phyloP scores from a whole-genome alignment of 2,113 vertebrate genomes.

The Danio rerio region GRCz12tu NC_133177.1:39880001-39880500 shows the following conservation, averaged over 20 bases:
- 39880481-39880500: too few species aligned
- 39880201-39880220: slow-evolving; percentile 80
- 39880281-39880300: background rate
- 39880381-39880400: slow-evolving; percentile 88
- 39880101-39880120: background rate
- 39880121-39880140: background rate
- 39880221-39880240: slow-evolving; percentile 85
- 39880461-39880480: too few species aligned
- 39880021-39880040: slow-evolving; percentile 90
- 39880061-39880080: background rate
- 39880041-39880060: slow-evolving; percentile 92
- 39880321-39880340: slow-evolving; percentile 78
- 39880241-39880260: slow-evolving; percentile 81
- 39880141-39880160: slow-evolving; percentile 82
- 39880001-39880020: slow-evolving; percentile 91
- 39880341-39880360: slow-evolving; percentile 87
- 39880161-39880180: slow-evolving; percentile 86
- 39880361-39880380: slow-evolving; percentile 89
- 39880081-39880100: background rate
- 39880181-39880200: slow-evolving; percentile 82
- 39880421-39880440: slow-evolving; percentile 56
- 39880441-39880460: too few species aligned
- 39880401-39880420: slow-evolving; percentile 93
- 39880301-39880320: background rate
- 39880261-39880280: background rate